Base-by-base conservation (phyloP, 1,140 invertebrate genomes). In the Drosophila suzukii region DNA sequence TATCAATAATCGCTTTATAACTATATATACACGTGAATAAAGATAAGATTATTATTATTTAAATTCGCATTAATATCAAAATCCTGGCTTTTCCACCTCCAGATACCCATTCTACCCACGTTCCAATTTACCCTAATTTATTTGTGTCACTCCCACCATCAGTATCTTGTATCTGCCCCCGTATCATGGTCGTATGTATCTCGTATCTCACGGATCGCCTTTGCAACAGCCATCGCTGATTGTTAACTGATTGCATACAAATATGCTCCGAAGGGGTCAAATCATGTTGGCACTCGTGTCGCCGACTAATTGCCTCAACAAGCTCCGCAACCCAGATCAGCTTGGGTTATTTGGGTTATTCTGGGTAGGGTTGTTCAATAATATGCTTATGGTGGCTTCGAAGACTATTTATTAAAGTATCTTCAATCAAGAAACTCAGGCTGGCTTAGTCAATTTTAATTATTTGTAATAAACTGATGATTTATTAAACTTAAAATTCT, bases 261-360 rank as follows among this genome's bases (percentile, higher is more conserved):
- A 85, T 81, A 41, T 38, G 53, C 13, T 53, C 47, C 20, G 51
- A 70, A 61, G 60, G 58, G 82, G 82, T 86, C 83, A 86, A 75
- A 78, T 68, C 58, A 82, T 57, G 75, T 86, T 86, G 82, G 67
- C 82, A 81, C 83, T 65, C 70, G 47, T 81, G 75, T 78, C 50
- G 51, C 36, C 74, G 71, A 56, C 82, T 86, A 86, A 86, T 86
- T 86, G 83, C 78, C 43, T 43, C 83, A 79, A 86, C 82, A 86
- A 86, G 82, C 68, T 39, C 1, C n/a, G 11, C 30, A 34, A 15
- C n/a, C 27, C 12, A 41, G 49, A 54, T 51, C 78, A 60, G 44
- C 12, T 15, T 4, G 7, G 27, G 30, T 60, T 41, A 44, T 43
- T 44, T 27, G 11, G 38, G 30, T 60, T 32, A 34, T 24, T 17